A percentile compares a stretch with the other conserved stretches of the same genome.
Evolutionary conservation across 2,113 vertebrate species (phyloP).

Genomic region (Anarhynchus alexandrinus): DNA sequence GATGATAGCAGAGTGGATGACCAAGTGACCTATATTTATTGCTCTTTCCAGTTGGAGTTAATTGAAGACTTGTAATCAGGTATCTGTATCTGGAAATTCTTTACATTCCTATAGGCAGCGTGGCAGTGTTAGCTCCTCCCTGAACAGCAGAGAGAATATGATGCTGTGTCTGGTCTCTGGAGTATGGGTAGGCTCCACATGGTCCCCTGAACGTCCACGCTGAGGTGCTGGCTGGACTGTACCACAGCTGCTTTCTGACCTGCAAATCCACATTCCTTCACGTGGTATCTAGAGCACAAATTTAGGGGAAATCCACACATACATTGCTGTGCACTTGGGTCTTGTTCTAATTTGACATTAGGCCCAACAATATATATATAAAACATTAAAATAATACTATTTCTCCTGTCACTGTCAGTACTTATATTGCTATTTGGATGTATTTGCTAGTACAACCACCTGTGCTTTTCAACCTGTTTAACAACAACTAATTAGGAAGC

Average conservation of each 20-base stretch:
- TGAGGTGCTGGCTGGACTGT: not conserved
- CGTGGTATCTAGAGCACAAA: not conserved
- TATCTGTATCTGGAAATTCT: constrained; percentile 11
- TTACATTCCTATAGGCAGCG: not conserved
- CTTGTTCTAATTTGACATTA: not conserved
- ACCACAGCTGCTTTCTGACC: not conserved
- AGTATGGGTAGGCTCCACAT: not conserved
- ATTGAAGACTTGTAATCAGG: not conserved
- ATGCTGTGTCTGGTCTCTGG: not conserved
- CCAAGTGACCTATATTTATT: not conserved
- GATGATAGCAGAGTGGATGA: not conserved
- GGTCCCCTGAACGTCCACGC: not conserved
- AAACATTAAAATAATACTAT: not conserved
- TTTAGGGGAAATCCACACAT: not conserved
- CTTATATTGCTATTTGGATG: not conserved
- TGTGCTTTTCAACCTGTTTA: not conserved
- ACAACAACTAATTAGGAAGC: not conserved
- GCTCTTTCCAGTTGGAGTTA: not conserved
- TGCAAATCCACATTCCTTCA: not conserved
- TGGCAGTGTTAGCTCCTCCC: not conserved
- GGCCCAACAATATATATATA: not conserved
- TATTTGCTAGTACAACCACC: not conserved
- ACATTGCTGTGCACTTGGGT: not conserved
- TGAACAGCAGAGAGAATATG: not conserved
- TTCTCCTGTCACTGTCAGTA: not conserved